Evolutionary conservation across 2,888 invertebrate genomes (phyloP), one percentile per base, ranked within the genome.

Genomic region (Drosophila lutescens): DNA sequence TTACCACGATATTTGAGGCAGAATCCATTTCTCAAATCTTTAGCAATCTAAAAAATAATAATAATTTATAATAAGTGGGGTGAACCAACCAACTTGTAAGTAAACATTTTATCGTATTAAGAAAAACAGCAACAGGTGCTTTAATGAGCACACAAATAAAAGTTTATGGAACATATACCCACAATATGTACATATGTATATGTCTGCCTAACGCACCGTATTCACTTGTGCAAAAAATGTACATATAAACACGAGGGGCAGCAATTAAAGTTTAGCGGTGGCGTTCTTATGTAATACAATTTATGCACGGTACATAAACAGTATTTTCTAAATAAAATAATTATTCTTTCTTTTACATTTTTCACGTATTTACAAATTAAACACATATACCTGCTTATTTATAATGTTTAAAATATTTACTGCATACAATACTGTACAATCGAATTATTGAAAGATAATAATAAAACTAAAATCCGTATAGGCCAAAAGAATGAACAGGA

Each of bases 401-500:
- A 2, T 9, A 4, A 36, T 50, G 26, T 30, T 12, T 3, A 15
- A 44, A 17, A 17, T 17, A 23, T 43, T 15, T 32, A 26, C 15
- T 54, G 23, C 34, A 17, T 34, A 41, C 55, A 57, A 62, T 26
- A 44, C 41, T 40, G 38, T 46, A 46, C 65, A 62, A 58, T 62
- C 57, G 50, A 63, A 71, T 47, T 56, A 51, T 53, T 68, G 57
- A 57, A 70, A 62, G 66, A 78, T 58, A 75, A 74, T 63, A 80
- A 80, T 76, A 63, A 70, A 71, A 71, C 56, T 60, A 47, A 76
- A 68, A 63, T 71, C 65, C 60, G 61, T 63, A 50, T 67, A 63
- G 59, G 65, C 68, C 68, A 76, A 57, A 80, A 80, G 67, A 78
- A 62, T 54, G 76, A 76, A 72, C 41, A 67, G 55, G 51, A 51